Conservation (phyloP, 1,140 invertebrate species). For the Papilio machaon region DNA sequence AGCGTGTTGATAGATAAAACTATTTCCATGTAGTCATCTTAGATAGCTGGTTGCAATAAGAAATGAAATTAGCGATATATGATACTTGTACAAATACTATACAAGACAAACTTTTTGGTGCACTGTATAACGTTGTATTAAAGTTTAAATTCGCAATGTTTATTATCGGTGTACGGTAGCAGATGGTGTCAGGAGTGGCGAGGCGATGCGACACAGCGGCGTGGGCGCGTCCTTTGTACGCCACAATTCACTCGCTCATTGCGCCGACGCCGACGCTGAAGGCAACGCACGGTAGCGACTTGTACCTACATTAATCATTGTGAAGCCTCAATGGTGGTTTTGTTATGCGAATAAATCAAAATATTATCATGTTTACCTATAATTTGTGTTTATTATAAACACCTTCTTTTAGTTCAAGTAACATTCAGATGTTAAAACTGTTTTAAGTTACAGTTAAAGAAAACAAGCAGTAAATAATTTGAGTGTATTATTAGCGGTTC, state of each 20-base stretch:
- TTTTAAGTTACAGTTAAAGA: background rate
- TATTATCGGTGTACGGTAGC: constrained; percentile 57
- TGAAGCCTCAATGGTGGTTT: constrained; percentile 20
- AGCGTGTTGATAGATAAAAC: background rate
- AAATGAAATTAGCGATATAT: constrained; percentile 26
- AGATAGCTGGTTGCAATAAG: background rate
- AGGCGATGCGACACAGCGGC: constrained; percentile 53
- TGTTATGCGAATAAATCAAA: constrained; percentile 33
- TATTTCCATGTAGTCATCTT: constrained; percentile 11
- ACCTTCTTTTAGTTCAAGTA: background rate
- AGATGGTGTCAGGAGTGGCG: constrained; percentile 60
- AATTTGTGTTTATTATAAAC: background rate
- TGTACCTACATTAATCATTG: constrained; percentile 68
- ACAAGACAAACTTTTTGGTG: background rate
- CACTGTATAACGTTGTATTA: background rate
- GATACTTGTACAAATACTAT: background rate
- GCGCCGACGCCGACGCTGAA: constrained; percentile 54
- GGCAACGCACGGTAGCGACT: constrained; percentile 61
- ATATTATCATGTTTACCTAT: constrained; percentile 26
- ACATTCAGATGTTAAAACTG: background rate
- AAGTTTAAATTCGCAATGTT: background rate
- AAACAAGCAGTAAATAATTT: background rate
- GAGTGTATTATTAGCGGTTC: too few species aligned
- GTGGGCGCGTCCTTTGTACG: constrained; percentile 67
- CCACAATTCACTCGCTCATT: constrained; percentile 67